Evolutionary conservation across 1,140 invertebrate genomes (phyloP), one percentile per base, ranked within the genome.

Genomic region (Vanessa tameamea): DNA sequence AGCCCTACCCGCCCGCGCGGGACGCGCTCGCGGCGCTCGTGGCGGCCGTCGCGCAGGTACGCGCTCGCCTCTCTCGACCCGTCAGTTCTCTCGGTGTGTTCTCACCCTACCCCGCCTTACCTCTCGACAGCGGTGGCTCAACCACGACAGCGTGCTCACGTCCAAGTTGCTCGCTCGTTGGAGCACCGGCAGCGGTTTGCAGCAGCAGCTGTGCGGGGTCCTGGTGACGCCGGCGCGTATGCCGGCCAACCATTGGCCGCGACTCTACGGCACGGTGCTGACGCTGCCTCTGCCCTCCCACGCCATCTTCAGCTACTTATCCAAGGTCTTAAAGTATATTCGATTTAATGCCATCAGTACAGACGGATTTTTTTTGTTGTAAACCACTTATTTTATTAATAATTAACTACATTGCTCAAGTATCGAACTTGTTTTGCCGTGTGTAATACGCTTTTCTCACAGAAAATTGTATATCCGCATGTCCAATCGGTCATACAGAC

Each of bases 261-360:
- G 55, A 12, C 67, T 90, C 13, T 86, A 87, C 75, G 16, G 8
- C 14, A 73, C 82, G 3, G 51, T 89, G 64, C 73, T 88, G 53
- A 26, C 59, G 9, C 57, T 80, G 14, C 43, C 57, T 8, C 78
- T 87, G 47, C 82, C 81, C 0, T 67, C 79, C 13, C 78, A 84
- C 59, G 76, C 75, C 9, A 48, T 77, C 37, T 89, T 89, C 68
- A 89, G 87, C 72, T 84, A 82, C 66, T 59, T 91, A 26, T 87
- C 87, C 16, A 86, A 81, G 82, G 88, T 43, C 37, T 11, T 43
- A 43, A 43, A 11, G 9, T 43, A 43, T 43, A 43, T 43, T 11
- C 0, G 9, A 43, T 43, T 43, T 43, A 1, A 43, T 5, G 3
- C 31, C 31, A 37, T 43, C 6, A 6, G 2, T 31, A 6, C 6